These are phyloP conservation scores for Cosmia trapezina DNA, from an alignment of 2,888 invertebrate genomes.

Conservation along the genomic window DNA sequence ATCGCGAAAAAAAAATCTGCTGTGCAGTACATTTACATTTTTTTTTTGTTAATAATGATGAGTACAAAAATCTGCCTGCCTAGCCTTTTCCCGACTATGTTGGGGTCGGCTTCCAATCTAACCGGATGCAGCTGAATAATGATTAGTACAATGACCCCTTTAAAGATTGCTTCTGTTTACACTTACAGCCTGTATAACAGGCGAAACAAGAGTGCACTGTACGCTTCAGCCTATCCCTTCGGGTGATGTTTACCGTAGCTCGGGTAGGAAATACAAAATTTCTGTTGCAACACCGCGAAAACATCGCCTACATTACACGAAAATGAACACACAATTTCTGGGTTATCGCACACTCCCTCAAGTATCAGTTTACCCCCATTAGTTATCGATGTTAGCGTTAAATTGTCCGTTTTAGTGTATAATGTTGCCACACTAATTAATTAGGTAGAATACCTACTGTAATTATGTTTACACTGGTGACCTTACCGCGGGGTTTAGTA, in stretches of 20 bases:
- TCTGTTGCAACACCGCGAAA: neutral
- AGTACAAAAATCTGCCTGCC: too few species aligned
- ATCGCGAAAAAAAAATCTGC: too few species aligned
- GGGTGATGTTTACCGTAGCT: neutral
- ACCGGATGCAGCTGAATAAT: too few species aligned
- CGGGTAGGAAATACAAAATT: neutral
- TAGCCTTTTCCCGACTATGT: too few species aligned
- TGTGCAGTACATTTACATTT: too few species aligned
- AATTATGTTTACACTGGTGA: slow-evolving; percentile 21
- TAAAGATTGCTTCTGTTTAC: too few species aligned
- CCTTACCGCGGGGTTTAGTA: neutral
- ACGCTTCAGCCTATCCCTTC: neutral
- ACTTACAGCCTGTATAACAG: too few species aligned
- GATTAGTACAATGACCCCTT: too few species aligned
- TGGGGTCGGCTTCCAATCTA: too few species aligned
- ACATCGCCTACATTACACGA: neutral
- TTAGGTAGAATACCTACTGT: slow-evolving; percentile 23
- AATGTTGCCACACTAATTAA: slow-evolving; percentile 50
- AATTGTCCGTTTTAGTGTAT: slow-evolving; percentile 45
- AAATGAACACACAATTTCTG: neutral
- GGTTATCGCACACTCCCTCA: neutral
- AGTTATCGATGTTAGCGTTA: slow-evolving; percentile 34
- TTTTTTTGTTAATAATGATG: too few species aligned
- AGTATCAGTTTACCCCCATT: slow-evolving; percentile 47
- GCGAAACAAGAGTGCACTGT: neutral